Evolutionary conservation across 2,888 invertebrate species (phyloP), one percentile per base, ranked within the genome.

Genomic region (Octonoba sinensis): DNA sequence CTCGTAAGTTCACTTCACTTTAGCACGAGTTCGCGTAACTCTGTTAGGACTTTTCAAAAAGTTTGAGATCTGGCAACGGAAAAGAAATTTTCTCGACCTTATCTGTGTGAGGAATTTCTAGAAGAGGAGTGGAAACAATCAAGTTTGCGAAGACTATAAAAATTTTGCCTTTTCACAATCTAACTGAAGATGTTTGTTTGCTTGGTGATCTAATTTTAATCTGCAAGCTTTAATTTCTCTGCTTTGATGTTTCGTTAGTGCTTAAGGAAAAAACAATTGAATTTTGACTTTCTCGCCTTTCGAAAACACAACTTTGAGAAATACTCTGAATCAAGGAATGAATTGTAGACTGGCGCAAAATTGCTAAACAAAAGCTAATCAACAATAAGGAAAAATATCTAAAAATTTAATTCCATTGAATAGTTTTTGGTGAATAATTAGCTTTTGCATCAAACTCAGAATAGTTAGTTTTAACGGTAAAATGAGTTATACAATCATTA

Each of bases 31-130:
- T 18, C 13, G 56, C 36, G 62, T 78, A 79, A 79, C 78, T 79
- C 54, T 27, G 72, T 79, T 72, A 72, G 49, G 24, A 49, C 71
- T 72, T 72, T 79, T 79, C 78, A 79, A 79, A 79, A 79, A 79
- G 66, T 79, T 79, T 72, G 36, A 36, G 36, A 36, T 36, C 36
- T 67, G 44, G 13, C 36, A 49, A 49, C 36, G 27, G 44, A 60
- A 75, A 49, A 72, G 36, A 60, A 64, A 27, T 44, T 49, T 57
- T 22, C 44, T 46, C 22, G 18, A 12, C 18, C 36, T 44, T 44
- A 62, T 62, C 46, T 62, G 36, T 20, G 12, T n/a, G 11, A 44
- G 62, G 46, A 62, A 62, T 44, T 72, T 22, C 57, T 60, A n/a
- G n/a, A 49, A 66, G 22, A 49, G 16, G 44, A 12, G n/a, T 4